Evolutionary conservation across 2,797 vertebrate genomes (phyloP), one percentile per base, ranked within the genome.

Genomic region (Heliangelus exortis): DNA sequence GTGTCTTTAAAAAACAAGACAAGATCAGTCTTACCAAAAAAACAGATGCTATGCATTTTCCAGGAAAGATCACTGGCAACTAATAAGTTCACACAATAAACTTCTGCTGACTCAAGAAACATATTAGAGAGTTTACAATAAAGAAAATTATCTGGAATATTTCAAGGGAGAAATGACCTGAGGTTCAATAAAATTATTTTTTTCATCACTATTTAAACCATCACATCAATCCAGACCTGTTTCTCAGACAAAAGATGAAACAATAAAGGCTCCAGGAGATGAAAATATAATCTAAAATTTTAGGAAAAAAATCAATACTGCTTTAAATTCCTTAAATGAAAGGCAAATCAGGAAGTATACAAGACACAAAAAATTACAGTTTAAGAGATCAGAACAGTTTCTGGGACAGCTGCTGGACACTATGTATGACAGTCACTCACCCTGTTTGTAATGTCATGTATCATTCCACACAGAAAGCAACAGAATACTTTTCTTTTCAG

Each of bases 1-100:
- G 96, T 23, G 15, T 74, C 95, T 97, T 93, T 90, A 90, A 86
- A 93, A 96, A 93, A 93, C 95, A 90, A 68, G 89, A 87, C 51
- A 22, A 59, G 48, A 91, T 93, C 51, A 33, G 69, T 81, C 74
- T 87, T 53, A 53, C 36, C 62, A 68, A 94, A 88, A 88, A 95
- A 75, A 1, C 83, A 95, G 87, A 91, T 93, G 82, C 43, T 53
- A 48, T 67, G 58, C 43, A 31, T 69, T 90, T 84, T 66, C 54
- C 63, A 91, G 75, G 72, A 80, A 90, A 83, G 91, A 92, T 77
- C 39, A 59, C 79, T 47, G 36, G 53, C 81, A 84, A 19, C 72
- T 69, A 34, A 12, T 74, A 95, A 83, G 57, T 78, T 93, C 87
- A 47, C 80, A 65, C 6, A 45, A 88, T 63, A 81, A 83, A 75